These are phyloP conservation scores for Dioctria rufipes DNA, from an alignment of 2,888 invertebrate genomes.

Conservation along the genomic window DNA sequence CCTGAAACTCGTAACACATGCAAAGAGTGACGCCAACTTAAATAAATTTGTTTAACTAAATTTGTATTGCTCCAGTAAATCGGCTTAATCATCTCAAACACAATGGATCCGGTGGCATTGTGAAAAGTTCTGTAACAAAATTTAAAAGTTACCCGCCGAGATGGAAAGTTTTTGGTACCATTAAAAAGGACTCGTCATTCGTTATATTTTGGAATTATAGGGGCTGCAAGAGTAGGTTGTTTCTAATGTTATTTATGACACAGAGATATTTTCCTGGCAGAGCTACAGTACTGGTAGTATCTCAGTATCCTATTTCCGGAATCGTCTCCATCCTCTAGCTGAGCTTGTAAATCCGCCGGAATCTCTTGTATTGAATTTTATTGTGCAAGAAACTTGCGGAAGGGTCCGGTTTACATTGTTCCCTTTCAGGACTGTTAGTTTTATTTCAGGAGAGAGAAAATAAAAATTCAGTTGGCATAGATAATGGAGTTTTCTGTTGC, in stretches of 20 bases:
- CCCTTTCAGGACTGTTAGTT: background rate
- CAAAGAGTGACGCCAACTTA: background rate
- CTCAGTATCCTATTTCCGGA: background rate
- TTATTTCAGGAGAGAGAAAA: constrained; percentile 8
- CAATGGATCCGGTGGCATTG: constrained; percentile 8
- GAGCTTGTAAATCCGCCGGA: constrained; percentile 38
- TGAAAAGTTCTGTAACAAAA: constrained; percentile 5
- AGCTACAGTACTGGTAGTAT: too few relatives aligned
- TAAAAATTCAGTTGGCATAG: constrained; percentile 24
- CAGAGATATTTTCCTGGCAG: background rate
- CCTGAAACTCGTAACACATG: background rate
- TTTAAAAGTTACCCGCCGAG: constrained; percentile 17
- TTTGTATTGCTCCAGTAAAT: constrained; percentile 20
- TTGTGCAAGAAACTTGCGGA: constrained; percentile 31
- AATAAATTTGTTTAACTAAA: background rate
- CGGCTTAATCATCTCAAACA: constrained; percentile 18
- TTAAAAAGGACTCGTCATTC: background rate
- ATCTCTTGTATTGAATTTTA: constrained; percentile 39
- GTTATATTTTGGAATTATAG: background rate
- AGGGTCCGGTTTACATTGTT: constrained; percentile 11
- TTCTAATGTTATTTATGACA: constrained; percentile 18
- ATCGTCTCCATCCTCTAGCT: constrained; percentile 14
- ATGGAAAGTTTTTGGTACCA: background rate
- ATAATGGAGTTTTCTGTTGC: constrained; percentile 22
- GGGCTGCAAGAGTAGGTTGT: background rate